Evolutionary conservation across 2,797 vertebrate species (phyloP), one percentile per base, ranked within the genome.

Genomic region (Chromobotia macracanthus): DNA sequence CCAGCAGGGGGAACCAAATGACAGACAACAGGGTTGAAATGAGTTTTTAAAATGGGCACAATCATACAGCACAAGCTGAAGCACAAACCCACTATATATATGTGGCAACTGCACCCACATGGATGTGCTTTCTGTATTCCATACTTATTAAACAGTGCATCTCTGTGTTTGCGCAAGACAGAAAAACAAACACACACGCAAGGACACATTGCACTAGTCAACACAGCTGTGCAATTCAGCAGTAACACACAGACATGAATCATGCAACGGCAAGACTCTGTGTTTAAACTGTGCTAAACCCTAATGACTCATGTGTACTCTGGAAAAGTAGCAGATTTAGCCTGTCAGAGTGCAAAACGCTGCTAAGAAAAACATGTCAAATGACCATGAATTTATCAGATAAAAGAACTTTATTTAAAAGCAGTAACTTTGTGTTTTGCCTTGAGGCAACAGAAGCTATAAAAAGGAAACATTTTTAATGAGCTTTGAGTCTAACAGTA

Each of bases 341-440:
- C 25, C 1, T 9, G 16, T 44, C 19, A 66, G 3, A 38, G 18
- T 5, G 8, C 5, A 48, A 15, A 41, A 53, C 1, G 6, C 2
- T 60, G 21, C 21, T 15, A 58, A 56, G 31, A 63, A 35, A 61
- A 48, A 51, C 23, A n/a, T 6, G 3, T 51, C 9, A 61, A 83
- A 73, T 69, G 25, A 74, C 75, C 63, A 51, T 60, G 84, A 89
- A 90, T 85, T 84, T 85, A 88, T 82, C 85, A 88, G 87, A 87
- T 87, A 85, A 89, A 90, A 83, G 75, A 75, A 86, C 86, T 89
- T 91, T 87, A 86, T 87, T 87, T 77, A 89, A 88, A 92, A 91
- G 87, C 90, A 89, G 89, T 88, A 91, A 89, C 90, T 90, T 89
- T 90, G 88, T 91, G 88, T 91, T 81, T 91, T 86, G 88, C 89